Percentiles rank a stretch among this genome's conserved stretches.
Evolutionary conservation across 1,140 invertebrate genomes (phyloP).

Genomic region (Callitettix versicolor): DNA sequence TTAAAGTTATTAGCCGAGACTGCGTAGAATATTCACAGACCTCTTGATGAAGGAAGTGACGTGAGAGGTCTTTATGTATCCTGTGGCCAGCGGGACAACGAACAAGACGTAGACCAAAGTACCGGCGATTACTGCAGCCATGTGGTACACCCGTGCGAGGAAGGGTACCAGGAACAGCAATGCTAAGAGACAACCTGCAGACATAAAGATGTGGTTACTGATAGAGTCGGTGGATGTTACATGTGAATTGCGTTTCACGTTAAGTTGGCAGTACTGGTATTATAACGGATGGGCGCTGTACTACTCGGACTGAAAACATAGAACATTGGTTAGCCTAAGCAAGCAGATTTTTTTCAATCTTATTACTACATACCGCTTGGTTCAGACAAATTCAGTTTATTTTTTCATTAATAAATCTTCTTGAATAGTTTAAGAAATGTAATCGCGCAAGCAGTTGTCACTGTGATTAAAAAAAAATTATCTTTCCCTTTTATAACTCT

Average conservation of each 20-base stretch:
- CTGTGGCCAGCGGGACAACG: conserved; percentile 25
- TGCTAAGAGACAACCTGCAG: conserved; percentile 24
- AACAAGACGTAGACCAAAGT: conserved; percentile 21
- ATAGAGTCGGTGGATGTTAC: too few species aligned
- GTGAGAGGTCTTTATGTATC: conserved; percentile 18
- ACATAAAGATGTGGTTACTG: neutral
- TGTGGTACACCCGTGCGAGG: conserved; percentile 17
- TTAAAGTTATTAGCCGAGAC: neutral
- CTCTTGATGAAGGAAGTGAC: conserved; percentile 14
- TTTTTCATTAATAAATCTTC: too few species aligned
- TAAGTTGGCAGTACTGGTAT: neutral
- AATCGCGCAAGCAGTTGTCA: too few species aligned
- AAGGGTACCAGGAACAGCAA: conserved; percentile 26
- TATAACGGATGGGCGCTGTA: too few species aligned
- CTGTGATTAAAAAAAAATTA: too few species aligned
- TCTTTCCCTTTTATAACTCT: too few species aligned
- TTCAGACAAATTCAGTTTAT: neutral
- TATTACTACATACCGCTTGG: neutral
- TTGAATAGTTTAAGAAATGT: too few species aligned
- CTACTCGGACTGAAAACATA: neutral
- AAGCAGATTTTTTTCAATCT: neutral
- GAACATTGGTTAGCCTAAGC: neutral
- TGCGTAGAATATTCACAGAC: neutral
- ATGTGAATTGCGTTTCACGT: too few species aligned
- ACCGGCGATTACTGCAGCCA: conserved; percentile 15